These are phyloP conservation scores for Synanthedon andrenaeformis DNA, from an alignment of 2,888 invertebrate genomes.

Conservation along the genomic window DNA sequence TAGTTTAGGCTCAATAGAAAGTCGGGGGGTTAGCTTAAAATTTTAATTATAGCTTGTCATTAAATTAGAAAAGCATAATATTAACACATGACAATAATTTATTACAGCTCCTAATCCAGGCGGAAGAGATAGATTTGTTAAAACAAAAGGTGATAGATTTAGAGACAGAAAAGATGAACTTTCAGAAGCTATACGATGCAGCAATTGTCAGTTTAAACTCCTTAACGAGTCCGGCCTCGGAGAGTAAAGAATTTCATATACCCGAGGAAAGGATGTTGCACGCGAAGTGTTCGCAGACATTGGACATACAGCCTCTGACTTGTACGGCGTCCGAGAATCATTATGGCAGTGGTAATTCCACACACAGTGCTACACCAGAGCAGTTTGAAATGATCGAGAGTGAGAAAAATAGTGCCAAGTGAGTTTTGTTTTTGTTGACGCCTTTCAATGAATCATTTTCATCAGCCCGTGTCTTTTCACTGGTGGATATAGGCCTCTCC, in stretches of 20 bases:
- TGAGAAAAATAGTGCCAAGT: conserved; percentile 56
- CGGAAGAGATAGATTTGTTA: conserved; percentile 67
- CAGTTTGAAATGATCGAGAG: conserved; percentile 74
- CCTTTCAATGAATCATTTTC: too few relatives aligned
- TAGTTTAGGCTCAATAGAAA: too few relatives aligned
- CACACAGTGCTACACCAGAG: conserved; percentile 71
- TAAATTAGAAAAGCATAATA: too few relatives aligned
- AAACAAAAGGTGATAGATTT: conserved; percentile 65
- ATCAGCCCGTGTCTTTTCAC: too few relatives aligned
- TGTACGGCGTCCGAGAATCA: conserved; percentile 59
- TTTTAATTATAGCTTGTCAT: too few relatives aligned
- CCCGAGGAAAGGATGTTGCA: conserved; percentile 38
- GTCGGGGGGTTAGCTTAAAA: too few relatives aligned
- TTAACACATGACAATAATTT: too few relatives aligned
- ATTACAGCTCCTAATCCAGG: conserved; percentile 55
- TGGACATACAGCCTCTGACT: conserved; percentile 43
- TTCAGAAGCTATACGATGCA: conserved; percentile 66
- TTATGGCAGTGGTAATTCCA: conserved; percentile 62
- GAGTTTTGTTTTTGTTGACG: conserved; percentile 15
- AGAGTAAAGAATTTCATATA: conserved; percentile 45
- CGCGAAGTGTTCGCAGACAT: conserved; percentile 17
- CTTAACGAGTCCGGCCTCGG: conserved; percentile 52
- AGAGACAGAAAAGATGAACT: conserved; percentile 70
- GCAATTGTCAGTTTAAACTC: conserved; percentile 62
- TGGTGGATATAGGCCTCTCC: too few relatives aligned